phyloP scores from a whole-genome alignment of 2,797 vertebrate genomes.

The Fistularia tabacaria region DNA sequence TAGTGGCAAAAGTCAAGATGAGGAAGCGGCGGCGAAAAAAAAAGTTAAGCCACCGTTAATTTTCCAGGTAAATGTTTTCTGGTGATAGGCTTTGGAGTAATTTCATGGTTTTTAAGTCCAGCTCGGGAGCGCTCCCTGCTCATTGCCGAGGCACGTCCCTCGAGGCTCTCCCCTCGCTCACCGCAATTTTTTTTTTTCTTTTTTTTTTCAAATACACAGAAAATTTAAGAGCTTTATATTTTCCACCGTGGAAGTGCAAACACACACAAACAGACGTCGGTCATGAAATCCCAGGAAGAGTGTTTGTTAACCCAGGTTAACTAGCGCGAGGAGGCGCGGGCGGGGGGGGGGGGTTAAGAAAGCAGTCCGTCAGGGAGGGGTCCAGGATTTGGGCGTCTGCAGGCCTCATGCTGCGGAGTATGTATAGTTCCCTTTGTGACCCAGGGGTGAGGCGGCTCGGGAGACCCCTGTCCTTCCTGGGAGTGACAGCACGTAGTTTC shows the following conservation, averaged over 20 bases:
- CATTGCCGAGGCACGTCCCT: constrained; percentile 49
- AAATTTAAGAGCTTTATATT: constrained; percentile 15
- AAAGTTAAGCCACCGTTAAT: constrained; percentile 58
- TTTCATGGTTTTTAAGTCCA: constrained; percentile 76
- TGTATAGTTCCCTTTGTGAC: constrained; percentile 43
- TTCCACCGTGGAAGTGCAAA: constrained; percentile 22
- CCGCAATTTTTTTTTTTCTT: constrained; percentile 23
- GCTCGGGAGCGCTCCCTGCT: constrained; percentile 47
- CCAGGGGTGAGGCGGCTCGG: constrained; percentile 26
- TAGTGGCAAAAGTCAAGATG: constrained; percentile 2
- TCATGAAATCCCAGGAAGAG: constrained; percentile 5
- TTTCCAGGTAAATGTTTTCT: constrained; percentile 72
- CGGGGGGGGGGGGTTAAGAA: constrained; percentile 32
- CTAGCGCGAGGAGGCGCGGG: constrained; percentile 1
- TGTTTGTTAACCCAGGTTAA: constrained; percentile 31
- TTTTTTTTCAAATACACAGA: neutral
- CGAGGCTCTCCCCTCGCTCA: constrained; percentile 26
- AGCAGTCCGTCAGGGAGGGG: constrained; percentile 15
- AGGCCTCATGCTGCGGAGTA: constrained; percentile 38
- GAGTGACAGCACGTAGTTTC: constrained; percentile 38
- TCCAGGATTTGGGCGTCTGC: constrained; percentile 18
- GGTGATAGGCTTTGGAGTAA: constrained; percentile 61
- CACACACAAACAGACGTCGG: neutral
- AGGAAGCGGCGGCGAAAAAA: constrained; percentile 31
- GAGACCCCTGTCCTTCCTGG: constrained; percentile 25